Percentiles rank a stretch among this genome's conserved stretches.
These are phyloP conservation scores for Pampusana beccarii DNA, from an alignment of 2,113 vertebrate species.

Conservation along the genomic window DNA sequence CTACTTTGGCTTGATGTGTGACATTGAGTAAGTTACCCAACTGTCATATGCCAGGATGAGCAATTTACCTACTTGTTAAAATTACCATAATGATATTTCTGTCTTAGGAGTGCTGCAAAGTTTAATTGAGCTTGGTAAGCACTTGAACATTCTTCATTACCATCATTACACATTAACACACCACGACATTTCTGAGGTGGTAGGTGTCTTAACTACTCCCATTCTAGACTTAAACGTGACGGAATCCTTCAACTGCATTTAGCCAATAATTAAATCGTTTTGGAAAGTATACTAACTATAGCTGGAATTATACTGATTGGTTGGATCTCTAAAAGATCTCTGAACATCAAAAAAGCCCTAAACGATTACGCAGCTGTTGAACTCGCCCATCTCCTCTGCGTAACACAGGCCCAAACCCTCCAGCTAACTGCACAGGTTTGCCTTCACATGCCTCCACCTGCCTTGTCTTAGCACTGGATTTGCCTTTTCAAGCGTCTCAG, in stretches of 20 bases:
- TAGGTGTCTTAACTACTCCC: neutral
- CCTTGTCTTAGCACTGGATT: neutral
- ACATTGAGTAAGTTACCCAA: slow-evolving; percentile 38
- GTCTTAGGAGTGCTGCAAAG: slow-evolving; percentile 49
- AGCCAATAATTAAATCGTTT: slow-evolving; percentile 2
- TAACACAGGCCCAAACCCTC: neutral
- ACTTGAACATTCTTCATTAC: slow-evolving; percentile 36
- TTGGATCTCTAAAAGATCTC: neutral
- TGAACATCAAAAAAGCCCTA: neutral
- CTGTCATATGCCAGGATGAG: slow-evolving; percentile 30
- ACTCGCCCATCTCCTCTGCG: neutral
- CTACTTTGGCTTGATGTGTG: neutral
- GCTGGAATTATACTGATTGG: neutral
- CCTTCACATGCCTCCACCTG: neutral
- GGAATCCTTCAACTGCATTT: slow-evolving; percentile 1
- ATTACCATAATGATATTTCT: slow-evolving; percentile 65
- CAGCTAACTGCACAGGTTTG: neutral
- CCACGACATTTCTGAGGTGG: slow-evolving; percentile 2
- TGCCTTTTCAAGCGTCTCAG: neutral
- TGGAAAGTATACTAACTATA: neutral
- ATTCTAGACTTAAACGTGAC: neutral
- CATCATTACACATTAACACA: slow-evolving; percentile 34
- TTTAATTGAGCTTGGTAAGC: slow-evolving; percentile 65
- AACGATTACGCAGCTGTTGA: neutral
- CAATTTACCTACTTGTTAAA: slow-evolving; percentile 44